Evolutionary conservation across 2,113 vertebrate species (phyloP), one percentile per base, ranked within the genome.

Genomic region (Phrynosoma blainvillii): DNA sequence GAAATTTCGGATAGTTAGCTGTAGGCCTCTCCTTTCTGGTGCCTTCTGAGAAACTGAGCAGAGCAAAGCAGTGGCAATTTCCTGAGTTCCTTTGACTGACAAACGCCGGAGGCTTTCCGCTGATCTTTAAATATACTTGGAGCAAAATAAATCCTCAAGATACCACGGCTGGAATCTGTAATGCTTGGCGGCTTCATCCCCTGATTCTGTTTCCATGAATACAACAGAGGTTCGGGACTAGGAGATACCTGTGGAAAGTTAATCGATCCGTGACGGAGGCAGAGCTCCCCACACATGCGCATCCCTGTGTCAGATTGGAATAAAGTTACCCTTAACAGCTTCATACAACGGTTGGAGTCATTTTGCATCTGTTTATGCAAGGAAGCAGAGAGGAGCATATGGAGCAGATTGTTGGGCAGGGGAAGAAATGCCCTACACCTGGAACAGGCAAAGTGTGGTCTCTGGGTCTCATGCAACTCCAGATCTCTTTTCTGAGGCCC

Each of bases 41-140:
- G 36, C 36, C 36, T 36, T 36, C 36, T 36, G 36, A 90, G 74
- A 54, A 89, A 84, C 68, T 79, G 89, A 77, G 40, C 54, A n/a
- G 2, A 5, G 56, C 5, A 75, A 74, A 91, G 32, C 71, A 82
- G 42, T 2, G 77, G 12, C 71, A 88, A 87, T 91, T 88, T 89
- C 85, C 74, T 32, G 75, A 85, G 59, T 91, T 90, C 71, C 87
- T 92, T 88, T 91, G 89, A 93, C 82, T 91, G 90, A 89, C 79
- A 90, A 87, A 42, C 87, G 87, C 89, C 90, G 89, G 88, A 86
- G 86, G 92, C 89, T 91, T 94, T 90, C 90, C 89, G 32, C 88
- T 92, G 90, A 92, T 95, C 76, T 94, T 95, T 93, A 91, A 95
- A 91, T 87, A 71, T 82, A 87, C 70, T 88, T 16, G 78, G 13